Evolutionary conservation across 2,113 vertebrate genomes (phyloP).

Genomic region (Antechinus stuartii): DNA sequence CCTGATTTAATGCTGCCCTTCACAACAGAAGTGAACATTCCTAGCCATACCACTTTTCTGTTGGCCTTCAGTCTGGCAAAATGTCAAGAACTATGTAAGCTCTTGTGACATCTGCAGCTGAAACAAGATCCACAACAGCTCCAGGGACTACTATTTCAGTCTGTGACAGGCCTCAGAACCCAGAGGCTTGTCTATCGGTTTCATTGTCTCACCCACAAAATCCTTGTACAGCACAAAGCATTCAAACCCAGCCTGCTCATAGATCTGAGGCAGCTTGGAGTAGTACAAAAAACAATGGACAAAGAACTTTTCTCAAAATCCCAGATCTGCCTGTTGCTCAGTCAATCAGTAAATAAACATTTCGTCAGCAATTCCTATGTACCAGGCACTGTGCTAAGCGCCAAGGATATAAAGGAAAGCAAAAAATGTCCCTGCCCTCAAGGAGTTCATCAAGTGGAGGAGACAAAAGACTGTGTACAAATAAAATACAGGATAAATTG

Average conservation of each 20-base stretch:
- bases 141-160: not conserved
- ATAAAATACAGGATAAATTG: not conserved
- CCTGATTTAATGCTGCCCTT: not conserved
- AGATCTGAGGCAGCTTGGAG: not conserved
- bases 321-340: not conserved
- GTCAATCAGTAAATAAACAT: not conserved
- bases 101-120: not conserved
- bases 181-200: not conserved
- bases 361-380: not conserved
- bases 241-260: not conserved
- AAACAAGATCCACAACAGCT: conserved; percentile 2
- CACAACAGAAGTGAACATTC: not conserved
- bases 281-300: not conserved
- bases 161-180: not conserved
- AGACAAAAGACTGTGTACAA: too few relatives aligned
- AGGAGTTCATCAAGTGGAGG: not conserved
- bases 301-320: not conserved
- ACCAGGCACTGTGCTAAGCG: not conserved
- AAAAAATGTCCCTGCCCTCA: not conserved
- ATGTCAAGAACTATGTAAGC: not conserved
- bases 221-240: not conserved
- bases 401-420: not conserved
- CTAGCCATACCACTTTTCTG: not conserved
- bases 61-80: conserved; percentile 1
- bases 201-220: not conserved